Conservation (phyloP, 2,888 invertebrate genomes). For the Atrina japonica region DNA sequence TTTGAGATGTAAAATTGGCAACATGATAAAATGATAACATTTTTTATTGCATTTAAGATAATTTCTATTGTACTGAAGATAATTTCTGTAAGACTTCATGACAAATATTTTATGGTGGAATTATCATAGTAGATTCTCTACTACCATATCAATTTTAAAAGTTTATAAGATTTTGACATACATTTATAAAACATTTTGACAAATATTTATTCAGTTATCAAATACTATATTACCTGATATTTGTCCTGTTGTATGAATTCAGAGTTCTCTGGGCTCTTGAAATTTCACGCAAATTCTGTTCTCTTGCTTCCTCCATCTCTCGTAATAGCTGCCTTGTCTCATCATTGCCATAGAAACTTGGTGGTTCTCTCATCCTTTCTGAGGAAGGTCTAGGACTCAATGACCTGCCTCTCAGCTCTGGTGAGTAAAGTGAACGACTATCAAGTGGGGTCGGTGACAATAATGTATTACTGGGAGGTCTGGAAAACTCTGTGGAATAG, state of each 20-base stretch:
- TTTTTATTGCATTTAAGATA: too few relatives aligned
- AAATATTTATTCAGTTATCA: too few relatives aligned
- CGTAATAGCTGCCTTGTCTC: constrained; percentile 61
- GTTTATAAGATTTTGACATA: too few relatives aligned
- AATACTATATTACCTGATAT: constrained; percentile 1
- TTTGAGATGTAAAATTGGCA: too few relatives aligned
- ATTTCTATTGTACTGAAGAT: too few relatives aligned
- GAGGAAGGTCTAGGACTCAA: constrained; percentile 11
- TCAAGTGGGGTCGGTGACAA: constrained; percentile 32
- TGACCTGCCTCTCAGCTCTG: constrained; percentile 6
- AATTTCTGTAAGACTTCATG: too few relatives aligned
- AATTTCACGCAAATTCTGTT: constrained; percentile 60
- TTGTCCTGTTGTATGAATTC: constrained; percentile 34
- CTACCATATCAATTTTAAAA: too few relatives aligned
- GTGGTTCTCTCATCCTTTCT: constrained; percentile 38
- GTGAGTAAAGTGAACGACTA: constrained; percentile 16
- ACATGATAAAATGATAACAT: too few relatives aligned
- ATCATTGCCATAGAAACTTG: constrained; percentile 44
- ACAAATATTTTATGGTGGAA: too few relatives aligned
- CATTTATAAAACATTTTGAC: too few relatives aligned
- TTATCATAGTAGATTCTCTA: too few relatives aligned
- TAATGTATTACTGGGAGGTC: constrained; percentile 24
- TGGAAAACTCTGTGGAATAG: constrained; percentile 1
- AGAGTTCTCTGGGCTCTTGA: constrained; percentile 55
- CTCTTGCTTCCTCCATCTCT: constrained; percentile 62